Percentiles rank a stretch among this genome's conserved stretches.
Conservation (phyloP, 2,113 vertebrate species). For the Narcine bancroftii region DNA sequence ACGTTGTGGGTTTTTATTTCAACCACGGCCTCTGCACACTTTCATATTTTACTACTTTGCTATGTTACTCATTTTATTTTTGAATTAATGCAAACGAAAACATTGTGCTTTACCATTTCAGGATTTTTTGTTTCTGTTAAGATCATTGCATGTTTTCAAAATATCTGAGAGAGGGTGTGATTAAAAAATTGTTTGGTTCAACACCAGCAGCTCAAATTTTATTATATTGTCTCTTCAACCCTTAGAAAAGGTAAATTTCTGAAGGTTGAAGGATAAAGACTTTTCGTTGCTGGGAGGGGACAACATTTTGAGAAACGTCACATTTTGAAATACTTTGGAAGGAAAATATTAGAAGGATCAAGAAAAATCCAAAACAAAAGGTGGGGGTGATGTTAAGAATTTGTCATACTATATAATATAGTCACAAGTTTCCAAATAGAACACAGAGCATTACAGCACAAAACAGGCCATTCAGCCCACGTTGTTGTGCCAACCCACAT, state of each 20-base stretch:
- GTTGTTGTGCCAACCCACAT: too few species aligned
- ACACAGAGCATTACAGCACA: too few species aligned
- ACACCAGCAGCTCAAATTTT: too few species aligned
- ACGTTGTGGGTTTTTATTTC: too few species aligned
- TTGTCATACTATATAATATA: too few species aligned
- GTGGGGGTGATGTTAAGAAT: background rate
- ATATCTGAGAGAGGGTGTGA: background rate
- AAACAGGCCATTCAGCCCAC: too few species aligned
- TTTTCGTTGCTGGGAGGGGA: background rate
- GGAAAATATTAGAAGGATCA: background rate
- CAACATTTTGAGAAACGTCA: background rate
- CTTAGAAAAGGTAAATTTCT: background rate
- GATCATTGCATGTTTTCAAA: background rate
- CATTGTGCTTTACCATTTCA: background rate
- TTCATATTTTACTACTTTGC: too few species aligned
- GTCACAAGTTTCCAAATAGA: too few species aligned
- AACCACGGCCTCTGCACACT: too few species aligned
- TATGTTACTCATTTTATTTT: background rate
- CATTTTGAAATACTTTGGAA: background rate
- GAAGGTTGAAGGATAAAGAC: background rate
- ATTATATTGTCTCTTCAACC: background rate
- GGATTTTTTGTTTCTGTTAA: background rate
- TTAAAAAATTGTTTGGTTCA: slow-evolving; percentile 6
- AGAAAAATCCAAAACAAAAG: background rate
- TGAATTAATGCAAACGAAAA: background rate